Conservation (phyloP, 2,797 vertebrate species). For the Salarias fasciatus region DNA sequence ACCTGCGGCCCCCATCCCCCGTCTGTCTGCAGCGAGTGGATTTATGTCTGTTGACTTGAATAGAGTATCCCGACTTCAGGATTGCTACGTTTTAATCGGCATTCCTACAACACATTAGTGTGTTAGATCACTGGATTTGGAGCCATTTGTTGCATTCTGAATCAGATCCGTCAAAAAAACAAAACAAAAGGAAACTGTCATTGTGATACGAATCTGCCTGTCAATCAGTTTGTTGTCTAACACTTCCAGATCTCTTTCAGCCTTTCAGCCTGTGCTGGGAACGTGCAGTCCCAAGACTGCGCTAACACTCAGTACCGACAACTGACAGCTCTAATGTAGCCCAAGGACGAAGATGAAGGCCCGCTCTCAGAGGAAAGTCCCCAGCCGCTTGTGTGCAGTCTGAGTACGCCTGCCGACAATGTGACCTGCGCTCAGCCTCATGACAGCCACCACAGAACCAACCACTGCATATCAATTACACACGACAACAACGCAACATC, state of each 20-base stretch:
- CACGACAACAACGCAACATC: constrained; percentile 24
- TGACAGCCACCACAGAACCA: constrained; percentile 50
- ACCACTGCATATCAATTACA: constrained; percentile 57
- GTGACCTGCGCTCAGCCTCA: constrained; percentile 74
- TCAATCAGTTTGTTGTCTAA: constrained; percentile 12
- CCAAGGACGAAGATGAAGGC: constrained; percentile 47
- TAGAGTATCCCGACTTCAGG: no score
- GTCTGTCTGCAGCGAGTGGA: no score
- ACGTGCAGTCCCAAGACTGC: constrained; percentile 17
- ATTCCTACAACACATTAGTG: no score
- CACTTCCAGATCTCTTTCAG: not conserved
- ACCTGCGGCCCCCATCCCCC: no score
- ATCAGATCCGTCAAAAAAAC: no score
- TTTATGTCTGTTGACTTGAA: no score
- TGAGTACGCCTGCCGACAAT: constrained; percentile 71
- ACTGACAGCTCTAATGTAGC: constrained; percentile 31
- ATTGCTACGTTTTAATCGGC: no score
- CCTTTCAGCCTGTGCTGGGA: constrained; percentile 7
- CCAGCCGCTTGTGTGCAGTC: constrained; percentile 51
- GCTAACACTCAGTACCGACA: not conserved
- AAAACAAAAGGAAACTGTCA: not conserved
- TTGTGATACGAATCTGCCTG: constrained; percentile 9
- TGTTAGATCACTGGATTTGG: no score
- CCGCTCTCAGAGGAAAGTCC: constrained; percentile 45
- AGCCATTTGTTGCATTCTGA: no score